Evolutionary conservation across 2,888 invertebrate species (phyloP).

Genomic region (Kuschelorhynchus macadamiae): DNA sequence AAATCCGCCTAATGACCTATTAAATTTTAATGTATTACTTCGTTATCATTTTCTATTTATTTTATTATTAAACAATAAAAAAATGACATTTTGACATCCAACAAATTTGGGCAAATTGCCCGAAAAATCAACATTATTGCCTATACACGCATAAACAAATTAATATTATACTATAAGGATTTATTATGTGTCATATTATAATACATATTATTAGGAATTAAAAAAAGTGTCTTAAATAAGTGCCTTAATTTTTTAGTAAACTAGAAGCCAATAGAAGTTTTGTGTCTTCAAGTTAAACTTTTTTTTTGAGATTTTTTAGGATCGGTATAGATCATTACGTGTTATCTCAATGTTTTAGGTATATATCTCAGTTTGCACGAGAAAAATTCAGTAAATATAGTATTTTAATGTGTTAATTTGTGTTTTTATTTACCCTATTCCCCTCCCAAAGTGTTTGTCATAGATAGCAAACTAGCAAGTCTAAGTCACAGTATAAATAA

Average conservation of each 20-base stretch:
- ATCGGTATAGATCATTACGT: conserved; percentile 20
- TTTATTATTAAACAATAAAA: too few species aligned
- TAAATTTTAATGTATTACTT: too few species aligned
- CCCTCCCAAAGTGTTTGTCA: too few species aligned
- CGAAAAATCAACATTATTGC: not conserved
- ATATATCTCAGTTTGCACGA: conserved; percentile 22
- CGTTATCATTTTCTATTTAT: not conserved
- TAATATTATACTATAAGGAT: conserved; percentile 10
- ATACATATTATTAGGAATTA: conserved; percentile 25
- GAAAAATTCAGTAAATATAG: conserved; percentile 20
- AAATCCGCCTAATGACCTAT: too few species aligned
- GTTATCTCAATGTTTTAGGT: conserved; percentile 36
- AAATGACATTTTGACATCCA: too few species aligned
- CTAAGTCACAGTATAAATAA: too few species aligned
- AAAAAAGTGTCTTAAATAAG: conserved; percentile 27
- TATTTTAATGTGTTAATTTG: conserved; percentile 32
- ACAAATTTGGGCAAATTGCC: not conserved
- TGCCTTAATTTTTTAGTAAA: conserved; percentile 30
- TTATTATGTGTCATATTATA: conserved; percentile 39
- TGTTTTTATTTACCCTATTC: conserved; percentile 10
- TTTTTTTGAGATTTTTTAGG: conserved; percentile 35
- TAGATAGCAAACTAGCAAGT: too few species aligned
- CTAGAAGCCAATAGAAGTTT: conserved; percentile 4
- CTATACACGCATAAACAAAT: not conserved
- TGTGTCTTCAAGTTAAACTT: too few species aligned